Conservation (phyloP, 2,888 invertebrate genomes). For the Limenitis camilla region DNA sequence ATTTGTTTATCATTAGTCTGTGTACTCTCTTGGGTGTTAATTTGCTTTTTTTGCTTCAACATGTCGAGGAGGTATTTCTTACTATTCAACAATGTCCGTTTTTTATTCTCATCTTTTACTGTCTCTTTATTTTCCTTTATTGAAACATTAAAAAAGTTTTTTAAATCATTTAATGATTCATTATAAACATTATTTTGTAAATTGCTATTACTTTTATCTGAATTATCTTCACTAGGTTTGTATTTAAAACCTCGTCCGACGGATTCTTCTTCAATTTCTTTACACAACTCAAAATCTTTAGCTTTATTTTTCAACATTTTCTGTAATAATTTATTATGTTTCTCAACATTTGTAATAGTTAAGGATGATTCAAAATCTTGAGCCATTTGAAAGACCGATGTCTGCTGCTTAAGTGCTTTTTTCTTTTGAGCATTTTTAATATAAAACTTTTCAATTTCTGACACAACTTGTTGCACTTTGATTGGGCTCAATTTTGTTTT, state of each 20-base stretch:
- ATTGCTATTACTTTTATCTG: not conserved
- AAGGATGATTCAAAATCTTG: conserved; percentile 32
- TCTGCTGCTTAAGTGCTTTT: conserved; percentile 35
- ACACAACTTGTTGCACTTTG: conserved; percentile 32
- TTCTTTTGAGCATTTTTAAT: conserved; percentile 25
- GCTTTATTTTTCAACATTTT: conserved; percentile 35
- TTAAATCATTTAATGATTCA: conserved; percentile 24
- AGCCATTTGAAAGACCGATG: conserved; percentile 29
- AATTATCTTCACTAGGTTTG: not conserved
- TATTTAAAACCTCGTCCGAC: conserved; percentile 33
- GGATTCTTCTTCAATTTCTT: conserved; percentile 42
- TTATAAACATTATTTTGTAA: conserved; percentile 12
- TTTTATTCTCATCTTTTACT: not conserved
- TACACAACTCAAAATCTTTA: conserved; percentile 42
- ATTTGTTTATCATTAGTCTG: not conserved
- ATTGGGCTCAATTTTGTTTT: conserved; percentile 35
- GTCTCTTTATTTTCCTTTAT: conserved; percentile 4
- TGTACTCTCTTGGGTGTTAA: not conserved
- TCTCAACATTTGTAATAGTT: conserved; percentile 31
- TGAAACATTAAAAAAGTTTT: conserved; percentile 26
- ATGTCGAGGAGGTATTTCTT: not conserved
- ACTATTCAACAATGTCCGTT: not conserved
- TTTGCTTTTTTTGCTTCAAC: not conserved
- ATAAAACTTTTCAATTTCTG: conserved; percentile 33
- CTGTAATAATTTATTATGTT: conserved; percentile 24